These are phyloP conservation scores for Aquatica leii DNA, from an alignment of 2,888 invertebrate species.

Conservation along the genomic window DNA sequence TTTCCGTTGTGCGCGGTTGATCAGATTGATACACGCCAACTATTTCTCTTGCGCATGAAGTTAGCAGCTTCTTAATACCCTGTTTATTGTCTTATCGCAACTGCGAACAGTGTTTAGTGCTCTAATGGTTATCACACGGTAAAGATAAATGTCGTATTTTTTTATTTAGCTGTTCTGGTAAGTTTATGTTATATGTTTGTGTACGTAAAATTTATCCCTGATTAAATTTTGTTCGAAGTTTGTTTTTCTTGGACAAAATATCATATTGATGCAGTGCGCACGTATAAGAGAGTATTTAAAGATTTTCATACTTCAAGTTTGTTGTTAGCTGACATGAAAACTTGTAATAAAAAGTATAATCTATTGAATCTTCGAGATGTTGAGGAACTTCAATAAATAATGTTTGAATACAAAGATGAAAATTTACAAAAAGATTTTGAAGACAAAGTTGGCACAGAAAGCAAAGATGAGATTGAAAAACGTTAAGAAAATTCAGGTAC, in stretches of 20 bases:
- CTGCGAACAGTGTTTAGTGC: background rate
- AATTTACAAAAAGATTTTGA: background rate
- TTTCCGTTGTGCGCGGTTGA: background rate
- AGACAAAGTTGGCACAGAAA: background rate
- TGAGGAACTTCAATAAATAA: background rate
- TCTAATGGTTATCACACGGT: background rate
- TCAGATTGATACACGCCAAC: background rate
- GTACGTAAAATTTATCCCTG: background rate
- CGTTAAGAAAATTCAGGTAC: background rate
- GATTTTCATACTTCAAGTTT: background rate
- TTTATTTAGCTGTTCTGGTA: background rate
- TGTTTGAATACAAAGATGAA: no score
- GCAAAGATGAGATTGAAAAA: background rate
- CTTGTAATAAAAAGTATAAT: constrained; percentile 1
- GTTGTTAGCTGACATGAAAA: background rate
- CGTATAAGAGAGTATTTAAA: background rate
- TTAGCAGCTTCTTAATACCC: background rate
- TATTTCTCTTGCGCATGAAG: background rate
- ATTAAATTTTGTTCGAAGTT: no score
- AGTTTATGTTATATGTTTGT: background rate
- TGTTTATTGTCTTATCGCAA: background rate
- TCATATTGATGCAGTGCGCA: background rate
- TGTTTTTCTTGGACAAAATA: no score
- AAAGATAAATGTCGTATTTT: background rate
- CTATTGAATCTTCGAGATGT: background rate